Base-by-base conservation (phyloP, 1,140 invertebrate species). In the Ceratina japonica region DNA sequence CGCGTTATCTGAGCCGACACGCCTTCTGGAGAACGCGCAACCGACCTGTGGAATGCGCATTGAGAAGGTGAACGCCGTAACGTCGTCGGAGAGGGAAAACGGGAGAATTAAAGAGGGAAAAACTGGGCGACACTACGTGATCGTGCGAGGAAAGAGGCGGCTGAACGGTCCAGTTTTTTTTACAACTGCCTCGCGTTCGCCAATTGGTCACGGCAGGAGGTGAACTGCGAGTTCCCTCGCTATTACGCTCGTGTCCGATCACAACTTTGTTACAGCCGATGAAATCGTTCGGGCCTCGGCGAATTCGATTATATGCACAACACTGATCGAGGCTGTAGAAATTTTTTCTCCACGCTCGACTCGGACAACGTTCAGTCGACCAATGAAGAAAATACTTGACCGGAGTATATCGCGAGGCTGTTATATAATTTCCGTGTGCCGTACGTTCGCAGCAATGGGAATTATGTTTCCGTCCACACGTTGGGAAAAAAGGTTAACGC, bases 91-190 rank as follows among this genome's bases (percentile, higher is more conserved):
- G 69, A 78, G 58, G 75, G 52, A 75, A 82, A 75, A 80, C 37
- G 52, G 54, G 63, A 76, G 81, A 62, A 73, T 78, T 69, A 76
- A 73, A 51, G 58, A 44, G 37, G 75, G 72, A 72, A 71, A 71
- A 72, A 76, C 65, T 70, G 22, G 75, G 54, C 75, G 65, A 77
- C 62, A 77, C 49, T 13, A 58, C n/a, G 24, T 51, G 64, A 76
- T 72, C 44, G 56, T 15, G 31, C 24, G 72, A 54, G 71, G 77
- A 68, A 80, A 44, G 44, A 70, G 81, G 20, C n/a, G 52, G 64
- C 44, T 68, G 58, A 80, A 79, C 69, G 63, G 51, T 80, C 66
- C 80, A 83, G 70, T 84, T 85, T 86, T 86, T 82, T 59, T 61
- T 27, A 31, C 54, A n/a, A 20, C 59, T 18, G 22, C 22, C 58